These are phyloP conservation scores for Drosophila paramelanica DNA, from an alignment of 2,888 invertebrate genomes.

Conservation along the genomic window DNA sequence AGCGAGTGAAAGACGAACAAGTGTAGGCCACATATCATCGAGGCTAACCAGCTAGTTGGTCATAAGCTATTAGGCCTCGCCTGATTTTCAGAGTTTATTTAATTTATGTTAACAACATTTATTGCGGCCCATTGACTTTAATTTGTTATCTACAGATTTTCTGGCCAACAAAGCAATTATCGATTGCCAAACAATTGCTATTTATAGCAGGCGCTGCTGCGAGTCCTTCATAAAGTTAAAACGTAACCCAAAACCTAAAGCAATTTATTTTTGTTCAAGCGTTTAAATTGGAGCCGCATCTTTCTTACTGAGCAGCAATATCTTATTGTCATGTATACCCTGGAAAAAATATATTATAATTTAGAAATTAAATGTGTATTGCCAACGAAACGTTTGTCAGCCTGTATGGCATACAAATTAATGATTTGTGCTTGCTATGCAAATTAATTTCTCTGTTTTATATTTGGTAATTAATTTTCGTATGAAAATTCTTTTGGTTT, in stretches of 20 bases:
- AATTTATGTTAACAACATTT: not conserved
- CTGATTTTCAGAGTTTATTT: not conserved
- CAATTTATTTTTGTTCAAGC: constrained; percentile 46
- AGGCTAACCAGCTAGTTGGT: not conserved
- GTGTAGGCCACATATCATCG: not conserved
- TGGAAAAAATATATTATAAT: too few relatives aligned
- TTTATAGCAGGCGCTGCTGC: constrained; percentile 18
- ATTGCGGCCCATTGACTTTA: constrained; percentile 25
- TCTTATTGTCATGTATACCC: constrained; percentile 1
- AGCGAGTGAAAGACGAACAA: too few relatives aligned
- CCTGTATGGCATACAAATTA: too few relatives aligned
- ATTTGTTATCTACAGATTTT: constrained; percentile 33
- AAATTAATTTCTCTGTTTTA: too few relatives aligned
- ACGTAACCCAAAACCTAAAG: constrained; percentile 33
- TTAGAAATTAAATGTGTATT: too few relatives aligned
- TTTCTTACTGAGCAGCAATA: not conserved
- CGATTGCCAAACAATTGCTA: constrained; percentile 35
- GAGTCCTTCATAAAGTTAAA: constrained; percentile 2
- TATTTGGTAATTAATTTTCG: too few relatives aligned
- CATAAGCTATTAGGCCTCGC: not conserved
- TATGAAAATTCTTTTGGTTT: too few relatives aligned
- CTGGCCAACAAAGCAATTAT: constrained; percentile 48
- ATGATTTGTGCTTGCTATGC: too few relatives aligned
- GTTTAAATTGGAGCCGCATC: constrained; percentile 8
- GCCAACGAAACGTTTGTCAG: too few relatives aligned